Evolutionary conservation across 2,888 invertebrate species (phyloP).

Genomic region (Oligia fasciuncula): DNA sequence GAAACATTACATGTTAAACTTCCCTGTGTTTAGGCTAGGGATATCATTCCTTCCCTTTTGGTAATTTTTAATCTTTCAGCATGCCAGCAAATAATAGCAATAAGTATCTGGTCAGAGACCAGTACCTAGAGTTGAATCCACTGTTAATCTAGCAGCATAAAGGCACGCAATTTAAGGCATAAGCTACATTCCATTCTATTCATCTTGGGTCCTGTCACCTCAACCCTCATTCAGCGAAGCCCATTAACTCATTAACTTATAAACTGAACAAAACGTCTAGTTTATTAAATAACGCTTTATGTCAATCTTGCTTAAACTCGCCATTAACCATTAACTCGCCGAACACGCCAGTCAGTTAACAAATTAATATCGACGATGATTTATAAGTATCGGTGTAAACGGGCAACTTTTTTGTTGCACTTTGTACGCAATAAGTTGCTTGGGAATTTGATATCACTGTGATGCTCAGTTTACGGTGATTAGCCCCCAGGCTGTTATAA

Average conservation of each 20-base stretch:
- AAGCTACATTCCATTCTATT: conserved; percentile 1
- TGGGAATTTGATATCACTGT: neutral
- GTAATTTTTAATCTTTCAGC: neutral
- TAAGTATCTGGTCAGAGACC: neutral
- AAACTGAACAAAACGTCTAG: conserved; percentile 33
- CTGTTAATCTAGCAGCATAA: no score
- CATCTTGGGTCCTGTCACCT: conserved; percentile 8
- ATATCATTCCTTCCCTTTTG: neutral
- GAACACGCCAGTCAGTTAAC: conserved; percentile 15
- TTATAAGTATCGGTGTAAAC: conserved; percentile 20
- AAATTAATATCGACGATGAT: conserved; percentile 59
- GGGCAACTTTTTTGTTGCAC: conserved; percentile 2
- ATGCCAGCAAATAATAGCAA: neutral
- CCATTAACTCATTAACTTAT: conserved; percentile 43
- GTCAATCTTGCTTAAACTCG: conserved; percentile 46
- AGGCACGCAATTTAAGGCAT: neutral
- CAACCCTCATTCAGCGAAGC: conserved; percentile 4
- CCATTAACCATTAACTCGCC: conserved; percentile 37
- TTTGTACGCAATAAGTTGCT: neutral
- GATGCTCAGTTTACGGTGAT: neutral
- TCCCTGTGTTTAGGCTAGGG: neutral
- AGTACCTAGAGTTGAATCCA: neutral
- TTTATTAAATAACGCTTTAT: conserved; percentile 47
- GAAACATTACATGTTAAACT: neutral
- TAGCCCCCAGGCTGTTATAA: no score